Base-by-base conservation (phyloP, 2,113 vertebrate species). In the Dasyornis broadbenti region DNA sequence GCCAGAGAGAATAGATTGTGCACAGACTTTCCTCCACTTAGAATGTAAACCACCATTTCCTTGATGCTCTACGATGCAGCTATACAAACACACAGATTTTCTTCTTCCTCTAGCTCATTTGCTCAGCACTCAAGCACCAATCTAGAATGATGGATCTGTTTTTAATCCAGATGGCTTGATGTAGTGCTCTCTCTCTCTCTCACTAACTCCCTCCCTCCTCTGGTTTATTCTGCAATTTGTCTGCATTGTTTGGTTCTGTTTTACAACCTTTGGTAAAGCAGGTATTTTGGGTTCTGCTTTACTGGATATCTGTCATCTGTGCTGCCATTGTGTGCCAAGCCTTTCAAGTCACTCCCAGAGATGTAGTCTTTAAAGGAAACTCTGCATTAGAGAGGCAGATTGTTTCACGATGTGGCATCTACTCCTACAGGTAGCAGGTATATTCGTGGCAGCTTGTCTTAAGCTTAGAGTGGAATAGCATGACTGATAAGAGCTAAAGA, bases 111-210 rank as follows among this genome's bases (percentile, higher is more conserved):
- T 83, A 84, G 72, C 49, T 93, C 82, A 64, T 92, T 96, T 95
- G 45, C 86, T 95, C 82, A 89, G 61, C 28, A 31, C 65, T 93
- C 80, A 84, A 86, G 72, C 49, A 90, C 69, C 90, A 92, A 84
- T 94, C 94, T 93, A 93, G 73, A 95, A 78, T 89, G 90, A 96
- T 93, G 81, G 88, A 92, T 95, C 82, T 90, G 61, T 60, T 97
- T 95, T 94, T 94, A 89, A 96, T 92, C 79, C 92, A 95, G 80
- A 95, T 84, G 72, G 64, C 71, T 90, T 90, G 85, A 93, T 86
- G 69, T 39, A 90, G 78, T 82, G 27, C 11, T 81, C 86, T 86
- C 52, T 83, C 52, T 91, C 16, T 66, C 68, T 92, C 44, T 76
- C 33, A 9, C 52, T 70, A 37, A 60, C 76, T 82, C 40, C 14